Conservation (phyloP, 2,113 vertebrate species). For the Solea solea region DNA sequence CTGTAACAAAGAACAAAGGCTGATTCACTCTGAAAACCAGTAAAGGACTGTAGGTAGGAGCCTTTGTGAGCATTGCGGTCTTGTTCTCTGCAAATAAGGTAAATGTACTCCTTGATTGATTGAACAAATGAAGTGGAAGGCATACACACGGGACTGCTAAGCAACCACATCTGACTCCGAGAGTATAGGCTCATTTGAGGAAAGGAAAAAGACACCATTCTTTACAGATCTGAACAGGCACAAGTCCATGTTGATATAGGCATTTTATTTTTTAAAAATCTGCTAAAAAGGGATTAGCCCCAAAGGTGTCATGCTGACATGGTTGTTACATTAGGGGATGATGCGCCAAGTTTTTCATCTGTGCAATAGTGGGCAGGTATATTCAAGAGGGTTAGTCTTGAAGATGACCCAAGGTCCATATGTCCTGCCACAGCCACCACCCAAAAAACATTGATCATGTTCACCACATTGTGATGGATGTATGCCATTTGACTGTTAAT, state of each 20-base stretch:
- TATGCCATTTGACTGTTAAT: too few species aligned
- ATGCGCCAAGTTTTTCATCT: too few species aligned
- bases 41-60: slow-evolving; percentile 7
- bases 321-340: too few species aligned
- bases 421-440: too few species aligned
- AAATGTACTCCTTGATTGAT: slow-evolving; percentile 6
- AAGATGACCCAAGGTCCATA: too few species aligned
- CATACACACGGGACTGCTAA: slow-evolving; percentile 20
- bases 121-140: slow-evolving; percentile 18
- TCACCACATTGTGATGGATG: too few species aligned
- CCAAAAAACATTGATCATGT: too few species aligned
- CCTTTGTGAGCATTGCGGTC: slow-evolving; percentile 24
- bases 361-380: too few species aligned
- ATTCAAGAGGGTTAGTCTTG: too few species aligned
- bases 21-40: slow-evolving; percentile 38
- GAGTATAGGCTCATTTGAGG: background rate
- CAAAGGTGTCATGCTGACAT: too few species aligned
- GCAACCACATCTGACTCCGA: background rate
- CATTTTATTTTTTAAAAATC: too few species aligned
- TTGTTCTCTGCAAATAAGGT: background rate
- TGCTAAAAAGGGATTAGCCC: too few species aligned
- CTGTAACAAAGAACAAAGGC: slow-evolving; percentile 37
- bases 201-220: background rate
- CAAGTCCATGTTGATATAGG: background rate
- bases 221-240: background rate